Percentiles rank a stretch among this genome's conserved stretches.
These are phyloP conservation scores for Tetragonula carbonaria DNA, from an alignment of 2,888 invertebrate genomes.

Conservation along the genomic window DNA sequence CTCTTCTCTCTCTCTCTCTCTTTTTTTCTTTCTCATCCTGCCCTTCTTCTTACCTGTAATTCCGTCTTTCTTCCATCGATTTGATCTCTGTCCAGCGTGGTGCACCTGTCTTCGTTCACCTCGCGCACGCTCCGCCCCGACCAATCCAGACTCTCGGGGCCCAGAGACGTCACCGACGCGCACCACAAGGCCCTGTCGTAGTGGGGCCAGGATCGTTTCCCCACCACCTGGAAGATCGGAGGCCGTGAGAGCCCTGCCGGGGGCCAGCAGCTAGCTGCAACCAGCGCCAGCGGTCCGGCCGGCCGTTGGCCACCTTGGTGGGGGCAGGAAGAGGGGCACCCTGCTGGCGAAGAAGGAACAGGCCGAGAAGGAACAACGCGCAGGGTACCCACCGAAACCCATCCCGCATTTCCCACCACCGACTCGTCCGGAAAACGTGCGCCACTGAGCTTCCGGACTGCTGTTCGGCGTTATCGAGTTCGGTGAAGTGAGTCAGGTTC, in stretches of 20 bases:
- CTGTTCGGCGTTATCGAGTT: constrained; percentile 63
- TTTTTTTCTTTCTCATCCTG: constrained; percentile 1
- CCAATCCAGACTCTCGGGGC: constrained; percentile 75
- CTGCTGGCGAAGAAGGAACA: constrained; percentile 56
- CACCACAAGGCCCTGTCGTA: constrained; percentile 54
- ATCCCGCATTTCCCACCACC: constrained; percentile 76
- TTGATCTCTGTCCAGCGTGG: constrained; percentile 44
- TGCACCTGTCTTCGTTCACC: constrained; percentile 80
- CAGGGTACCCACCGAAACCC: constrained; percentile 69
- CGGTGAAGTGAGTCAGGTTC: constrained; percentile 69
- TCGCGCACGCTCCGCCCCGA: constrained; percentile 79
- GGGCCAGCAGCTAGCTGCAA: constrained; percentile 65
- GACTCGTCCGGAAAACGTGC: constrained; percentile 77
- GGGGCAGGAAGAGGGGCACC: constrained; percentile 74
- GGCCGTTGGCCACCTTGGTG: constrained; percentile 67
- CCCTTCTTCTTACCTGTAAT: constrained; percentile 21
- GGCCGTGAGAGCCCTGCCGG: constrained; percentile 67
- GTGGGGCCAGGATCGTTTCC: constrained; percentile 69
- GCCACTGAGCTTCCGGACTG: constrained; percentile 68
- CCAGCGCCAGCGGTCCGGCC: constrained; percentile 80
- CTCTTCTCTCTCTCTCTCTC: constrained; percentile 21
- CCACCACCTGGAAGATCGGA: constrained; percentile 79
- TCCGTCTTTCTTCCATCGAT: constrained; percentile 36
- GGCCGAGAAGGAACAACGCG: constrained; percentile 63
- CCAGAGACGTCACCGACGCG: constrained; percentile 76